Evolutionary conservation across 2,888 invertebrate genomes (phyloP).

Genomic region (Odontocolon sp.): DNA sequence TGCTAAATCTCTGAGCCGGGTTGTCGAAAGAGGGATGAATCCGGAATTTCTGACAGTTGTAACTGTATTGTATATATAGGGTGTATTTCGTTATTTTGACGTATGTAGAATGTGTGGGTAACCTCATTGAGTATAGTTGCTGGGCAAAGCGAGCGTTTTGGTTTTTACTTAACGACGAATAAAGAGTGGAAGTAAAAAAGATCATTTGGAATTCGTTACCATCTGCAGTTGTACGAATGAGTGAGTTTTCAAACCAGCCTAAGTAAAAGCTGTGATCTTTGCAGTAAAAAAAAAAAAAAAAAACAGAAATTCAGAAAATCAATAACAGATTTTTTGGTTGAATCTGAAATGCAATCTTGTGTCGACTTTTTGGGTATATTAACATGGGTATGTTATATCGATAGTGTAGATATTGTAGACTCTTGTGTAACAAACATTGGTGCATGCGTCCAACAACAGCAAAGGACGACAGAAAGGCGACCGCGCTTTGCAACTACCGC

Average conservation of each 20-base stretch:
- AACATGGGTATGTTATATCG: neutral
- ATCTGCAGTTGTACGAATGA: too few relatives aligned
- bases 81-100: neutral
- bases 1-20: constrained; percentile 4
- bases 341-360: too few relatives aligned
- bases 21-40: constrained; percentile 20
- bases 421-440: constrained; percentile 20
- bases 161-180: constrained; percentile 28
- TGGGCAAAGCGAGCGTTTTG: neutral
- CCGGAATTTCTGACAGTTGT: constrained; percentile 25
- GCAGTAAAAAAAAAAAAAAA: too few relatives aligned
- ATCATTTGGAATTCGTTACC: too few relatives aligned
- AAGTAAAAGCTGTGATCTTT: too few relatives aligned
- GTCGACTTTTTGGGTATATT: too few relatives aligned
- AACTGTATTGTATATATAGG: neutral
- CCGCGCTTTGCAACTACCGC: constrained; percentile 10
- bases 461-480: neutral
- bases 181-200: constrained; percentile 9
- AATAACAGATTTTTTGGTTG: too few relatives aligned
- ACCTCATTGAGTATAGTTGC: neutral
- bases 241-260: too few relatives aligned
- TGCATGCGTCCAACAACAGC: neutral
- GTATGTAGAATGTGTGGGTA: neutral
- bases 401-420: constrained; percentile 14
- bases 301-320: too few relatives aligned